Evolutionary conservation across 2,888 invertebrate species (phyloP), one percentile per base, ranked within the genome.

Genomic region (Nebria brevicollis): DNA sequence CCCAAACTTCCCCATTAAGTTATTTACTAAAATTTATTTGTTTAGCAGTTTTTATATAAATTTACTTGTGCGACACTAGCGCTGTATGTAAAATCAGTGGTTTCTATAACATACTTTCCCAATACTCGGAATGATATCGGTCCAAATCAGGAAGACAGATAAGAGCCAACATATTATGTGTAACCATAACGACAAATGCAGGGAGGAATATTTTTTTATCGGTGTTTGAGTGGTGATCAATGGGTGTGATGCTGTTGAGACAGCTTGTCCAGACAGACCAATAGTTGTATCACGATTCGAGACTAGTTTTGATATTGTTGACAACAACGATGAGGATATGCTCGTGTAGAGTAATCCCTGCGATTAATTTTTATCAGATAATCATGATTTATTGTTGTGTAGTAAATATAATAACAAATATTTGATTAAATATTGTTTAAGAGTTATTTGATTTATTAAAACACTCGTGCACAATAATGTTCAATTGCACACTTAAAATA

Each of bases 281-380:
- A 83, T 74, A 81, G 81, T 82, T 3, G 85, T 83, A 83, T 90
- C 90, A 42, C 89, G 88, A n/a, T 89, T 90, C 1, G 91, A 90
- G 20, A 91, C 90, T 77, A 91, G 85, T 68, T 91, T 88, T 8
- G 91, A 91, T 10, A 91, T 90, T 34, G 91, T 91, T 82, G 90
- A 89, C 25, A 91, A 85, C 25, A 91, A 89, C 42, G 87, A 86
- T 13, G 87, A 85, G 8, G 87, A 86, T 74, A 86, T 85, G 42
- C 83, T 85, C 15, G 86, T 83, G 81, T 85, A 85, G 26, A 85
- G 83, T 41, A 84, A 82, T 43, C 86, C 84, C 86, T 86, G 77
- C 42, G 54, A 54, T 54, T 11, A 54, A 54, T 54, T 34, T 54
- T 54, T 13, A 54, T 54, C 13, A 54, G 54, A 54, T 54, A 54